phyloP scores from a whole-genome alignment of 2,888 invertebrate genomes.

The Busseola fusca region DNA sequence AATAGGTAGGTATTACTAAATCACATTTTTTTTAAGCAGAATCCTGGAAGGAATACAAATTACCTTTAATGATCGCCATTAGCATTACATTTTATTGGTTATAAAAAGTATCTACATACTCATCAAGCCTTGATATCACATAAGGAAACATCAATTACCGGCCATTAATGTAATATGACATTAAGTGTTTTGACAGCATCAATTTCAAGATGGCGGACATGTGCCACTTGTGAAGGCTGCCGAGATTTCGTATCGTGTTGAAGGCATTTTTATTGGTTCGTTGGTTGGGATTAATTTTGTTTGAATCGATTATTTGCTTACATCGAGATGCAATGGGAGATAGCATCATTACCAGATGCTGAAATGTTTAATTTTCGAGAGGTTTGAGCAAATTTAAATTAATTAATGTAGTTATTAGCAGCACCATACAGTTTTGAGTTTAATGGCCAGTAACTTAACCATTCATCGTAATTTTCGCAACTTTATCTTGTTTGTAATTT shows the following conservation, averaged over 20 bases:
- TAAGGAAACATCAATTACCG: slow-evolving; percentile 52
- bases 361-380: neutral
- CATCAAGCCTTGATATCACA: slow-evolving; percentile 35
- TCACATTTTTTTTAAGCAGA: slow-evolving; percentile 1
- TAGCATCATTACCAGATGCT: slow-evolving; percentile 1
- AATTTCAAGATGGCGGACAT: slow-evolving; percentile 61
- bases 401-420: slow-evolving; percentile 12
- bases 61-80: slow-evolving; percentile 20
- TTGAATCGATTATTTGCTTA: slow-evolving; percentile 23
- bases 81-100: slow-evolving; percentile 17
- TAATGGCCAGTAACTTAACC: slow-evolving; percentile 3
- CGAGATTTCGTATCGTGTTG: slow-evolving; percentile 44
- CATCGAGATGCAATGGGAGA: neutral
- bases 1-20: neutral
- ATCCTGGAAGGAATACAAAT: slow-evolving; percentile 19
- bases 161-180: slow-evolving; percentile 49
- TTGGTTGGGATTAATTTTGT: slow-evolving; percentile 20
- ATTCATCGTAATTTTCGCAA: neutral
- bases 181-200: slow-evolving; percentile 58
- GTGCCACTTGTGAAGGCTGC: slow-evolving; percentile 64
- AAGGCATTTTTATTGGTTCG: slow-evolving; percentile 40
- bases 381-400: neutral
- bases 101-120: slow-evolving; percentile 18
- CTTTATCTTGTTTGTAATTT: slow-evolving; percentile 19
- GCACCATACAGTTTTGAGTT: slow-evolving; percentile 4